Evolutionary conservation across 2,113 vertebrate species (phyloP).

Genomic region (Gorsachius goisagi): DNA sequence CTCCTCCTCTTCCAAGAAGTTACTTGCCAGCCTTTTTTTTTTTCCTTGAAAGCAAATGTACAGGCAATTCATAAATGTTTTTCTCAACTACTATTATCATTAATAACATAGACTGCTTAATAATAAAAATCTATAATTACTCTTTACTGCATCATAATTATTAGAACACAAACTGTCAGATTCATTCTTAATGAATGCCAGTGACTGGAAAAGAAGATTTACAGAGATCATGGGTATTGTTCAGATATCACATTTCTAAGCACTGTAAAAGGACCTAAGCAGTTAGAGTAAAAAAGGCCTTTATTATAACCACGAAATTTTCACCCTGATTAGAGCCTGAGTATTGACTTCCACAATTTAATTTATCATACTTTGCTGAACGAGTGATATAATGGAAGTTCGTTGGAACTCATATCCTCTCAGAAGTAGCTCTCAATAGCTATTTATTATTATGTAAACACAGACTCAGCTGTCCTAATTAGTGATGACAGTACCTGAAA

Average conservation of each 20-base stretch:
- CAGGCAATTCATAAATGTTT: neutral
- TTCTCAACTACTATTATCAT: neutral
- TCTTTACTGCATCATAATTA: neutral
- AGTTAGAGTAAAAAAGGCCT: neutral
- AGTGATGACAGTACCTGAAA: neutral
- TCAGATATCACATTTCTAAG: neutral
- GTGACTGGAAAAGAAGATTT: neutral
- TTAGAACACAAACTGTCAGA: constrained; percentile 32
- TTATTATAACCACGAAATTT: neutral
- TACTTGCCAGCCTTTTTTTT: neutral
- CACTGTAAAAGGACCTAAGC: neutral
- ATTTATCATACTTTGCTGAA: constrained; percentile 9
- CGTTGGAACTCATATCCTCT: neutral
- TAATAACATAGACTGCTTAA: constrained; percentile 2
- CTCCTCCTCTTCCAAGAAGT: neutral
- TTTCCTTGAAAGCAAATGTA: neutral
- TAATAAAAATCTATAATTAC: constrained; percentile 46
- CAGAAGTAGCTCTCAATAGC: neutral
- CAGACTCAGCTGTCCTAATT: neutral
- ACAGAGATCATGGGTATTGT: neutral
- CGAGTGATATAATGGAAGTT: neutral
- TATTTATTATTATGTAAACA: constrained; percentile 29
- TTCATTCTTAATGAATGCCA: constrained; percentile 3
- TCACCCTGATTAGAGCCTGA: neutral
- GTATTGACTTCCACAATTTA: neutral